A percentile compares a stretch with the other conserved stretches of the same genome.
phyloP scores from a whole-genome alignment of 2,113 vertebrate genomes.

The Steatornis caripensis region DNA sequence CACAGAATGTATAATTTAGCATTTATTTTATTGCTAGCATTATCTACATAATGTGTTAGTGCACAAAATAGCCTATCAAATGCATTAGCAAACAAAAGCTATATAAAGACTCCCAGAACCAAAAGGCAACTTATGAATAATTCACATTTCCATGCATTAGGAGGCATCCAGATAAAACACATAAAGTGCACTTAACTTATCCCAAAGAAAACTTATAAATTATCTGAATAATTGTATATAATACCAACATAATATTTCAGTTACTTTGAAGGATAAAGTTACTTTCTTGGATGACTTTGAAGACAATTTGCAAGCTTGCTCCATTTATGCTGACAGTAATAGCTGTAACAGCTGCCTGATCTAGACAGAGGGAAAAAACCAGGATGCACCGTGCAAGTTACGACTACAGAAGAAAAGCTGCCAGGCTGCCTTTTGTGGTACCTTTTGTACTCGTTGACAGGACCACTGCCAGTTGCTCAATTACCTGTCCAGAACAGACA shows the following conservation, averaged over 20 bases:
- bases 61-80: slow-evolving; percentile 55
- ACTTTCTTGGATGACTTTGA: slow-evolving; percentile 29
- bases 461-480: neutral
- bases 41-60: slow-evolving; percentile 42
- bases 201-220: slow-evolving; percentile 49
- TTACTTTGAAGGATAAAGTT: slow-evolving; percentile 47
- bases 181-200: slow-evolving; percentile 56
- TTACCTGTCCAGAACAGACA: neutral
- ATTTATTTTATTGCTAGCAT: slow-evolving; percentile 61
- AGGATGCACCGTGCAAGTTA: neutral
- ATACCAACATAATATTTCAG: slow-evolving; percentile 39
- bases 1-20: slow-evolving; percentile 66
- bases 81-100: slow-evolving; percentile 72
- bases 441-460: neutral
- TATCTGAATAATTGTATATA: slow-evolving; percentile 49
- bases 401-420: neutral
- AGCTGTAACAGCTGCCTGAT: slow-evolving; percentile 6
- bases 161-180: slow-evolving; percentile 43
- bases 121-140: slow-evolving; percentile 65
- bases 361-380: neutral
- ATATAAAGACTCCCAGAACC: slow-evolving; percentile 56
- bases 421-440: neutral
- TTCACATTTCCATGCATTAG: slow-evolving; percentile 65
- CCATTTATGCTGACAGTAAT: slow-evolving; percentile 21
- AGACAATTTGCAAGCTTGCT: slow-evolving; percentile 45